Base-by-base conservation (phyloP, 2,888 invertebrate species). In the Agrenia bidenticulata region DNA sequence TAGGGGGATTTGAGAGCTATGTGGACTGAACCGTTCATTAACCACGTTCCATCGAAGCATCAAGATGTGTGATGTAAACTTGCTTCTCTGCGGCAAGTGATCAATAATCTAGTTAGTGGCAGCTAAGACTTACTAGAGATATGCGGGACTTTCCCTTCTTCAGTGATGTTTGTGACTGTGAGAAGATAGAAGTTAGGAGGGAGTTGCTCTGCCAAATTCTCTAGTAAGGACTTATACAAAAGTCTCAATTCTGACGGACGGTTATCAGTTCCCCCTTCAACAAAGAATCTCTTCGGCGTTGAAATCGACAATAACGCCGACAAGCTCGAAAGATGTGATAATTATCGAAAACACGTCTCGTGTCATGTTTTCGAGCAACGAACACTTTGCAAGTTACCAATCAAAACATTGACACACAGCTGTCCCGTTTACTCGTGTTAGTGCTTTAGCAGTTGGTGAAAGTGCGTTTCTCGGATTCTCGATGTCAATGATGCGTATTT, bases 21-120 rank as follows among this genome's bases (percentile, higher is more conserved):
- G 96, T 97, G 97, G 97, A 93, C 92, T 79, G 96, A 94, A 82
- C 94, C 94, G 74, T 94, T 94, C 82, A 92, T 91, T 82, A 85
- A 89, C 77, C 88, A 90, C 78, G 86, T 86, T 78, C 85, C 87
- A 78, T 87, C 90, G 76, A 93, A 92, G 82, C 88, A 89, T 82
- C 84, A 89, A 83, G 89, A 89, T 82, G 89, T 89, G 85, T 89
- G 87, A 88, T 66, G 51, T 50, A 51, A 42, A 54, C 42, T 51
- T 51, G 57, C 15, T 45, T 11, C 15, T 55, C 32, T 42, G 61
- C 57, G 63, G 42, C 62, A 61, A 65, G 61, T 61, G 62, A 58
- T 62, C 58, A 55, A 61, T 51, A 63, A 42, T 58, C 32, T 58
- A 23, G n/a, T 45, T 45, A 17, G 15, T 45, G 45, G 45, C 45